Conservation (phyloP, 2,113 vertebrate species). For the Upupa epops region DNA sequence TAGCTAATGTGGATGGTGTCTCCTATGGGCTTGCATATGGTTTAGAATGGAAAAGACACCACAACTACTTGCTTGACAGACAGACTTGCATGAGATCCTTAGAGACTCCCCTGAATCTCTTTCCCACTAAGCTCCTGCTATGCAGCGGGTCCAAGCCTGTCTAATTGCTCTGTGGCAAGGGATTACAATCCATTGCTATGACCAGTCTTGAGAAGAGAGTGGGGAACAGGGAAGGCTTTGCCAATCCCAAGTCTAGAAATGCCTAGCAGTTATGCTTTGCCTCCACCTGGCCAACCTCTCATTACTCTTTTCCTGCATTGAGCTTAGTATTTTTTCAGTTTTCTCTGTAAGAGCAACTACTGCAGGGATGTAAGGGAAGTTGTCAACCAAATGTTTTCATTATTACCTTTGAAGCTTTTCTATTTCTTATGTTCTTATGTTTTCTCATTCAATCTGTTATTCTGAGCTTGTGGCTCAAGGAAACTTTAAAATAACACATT, state of each 20-base stretch:
- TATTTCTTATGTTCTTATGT: neutral
- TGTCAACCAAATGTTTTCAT: neutral
- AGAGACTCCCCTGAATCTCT: neutral
- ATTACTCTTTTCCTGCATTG: neutral
- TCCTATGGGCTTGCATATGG: accelerated
- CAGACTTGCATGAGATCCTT: neutral
- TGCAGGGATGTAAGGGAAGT: neutral
- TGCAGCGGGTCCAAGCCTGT: accelerated
- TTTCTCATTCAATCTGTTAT: neutral
- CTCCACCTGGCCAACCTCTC: neutral
- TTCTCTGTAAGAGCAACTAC: neutral
- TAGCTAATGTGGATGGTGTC: neutral
- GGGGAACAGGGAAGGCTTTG: neutral
- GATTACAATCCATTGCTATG: neutral
- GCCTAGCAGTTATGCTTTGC: accelerated
- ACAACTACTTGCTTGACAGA: neutral
- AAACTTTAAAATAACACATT: accelerated
- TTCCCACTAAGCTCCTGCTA: neutral
- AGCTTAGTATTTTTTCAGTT: neutral
- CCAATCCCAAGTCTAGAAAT: neutral
- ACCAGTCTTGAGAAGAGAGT: neutral
- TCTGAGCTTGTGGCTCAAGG: neutral
- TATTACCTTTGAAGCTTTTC: neutral
- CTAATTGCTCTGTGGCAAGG: neutral
- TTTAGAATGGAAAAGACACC: neutral